Conservation (phyloP, 2,797 vertebrate genomes). For the Poecilia velifera region DNA sequence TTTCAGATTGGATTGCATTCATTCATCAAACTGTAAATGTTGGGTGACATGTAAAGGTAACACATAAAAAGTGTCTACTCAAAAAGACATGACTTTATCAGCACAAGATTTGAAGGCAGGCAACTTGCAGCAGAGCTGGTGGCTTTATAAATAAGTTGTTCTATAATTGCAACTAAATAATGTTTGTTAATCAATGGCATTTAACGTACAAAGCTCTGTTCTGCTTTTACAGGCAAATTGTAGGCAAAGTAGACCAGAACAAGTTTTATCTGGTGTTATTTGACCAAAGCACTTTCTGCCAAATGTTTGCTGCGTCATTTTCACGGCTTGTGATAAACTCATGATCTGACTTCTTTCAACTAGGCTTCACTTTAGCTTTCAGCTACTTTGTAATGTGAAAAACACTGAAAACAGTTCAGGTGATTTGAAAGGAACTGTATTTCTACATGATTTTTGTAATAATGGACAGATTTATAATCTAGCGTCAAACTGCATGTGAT, state of each 20-base stretch:
- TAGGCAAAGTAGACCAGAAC: neutral
- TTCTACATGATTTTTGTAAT: neutral
- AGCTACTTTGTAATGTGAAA: no score
- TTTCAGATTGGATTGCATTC: conserved; percentile 30
- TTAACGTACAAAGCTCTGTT: neutral
- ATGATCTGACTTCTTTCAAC: neutral
- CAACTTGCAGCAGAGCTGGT: neutral
- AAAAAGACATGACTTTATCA: neutral
- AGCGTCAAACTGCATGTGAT: neutral
- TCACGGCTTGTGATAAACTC: neutral
- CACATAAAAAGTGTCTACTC: neutral
- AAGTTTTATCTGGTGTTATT: neutral
- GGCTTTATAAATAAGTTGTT: neutral
- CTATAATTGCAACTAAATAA: neutral
- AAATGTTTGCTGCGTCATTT: no score
- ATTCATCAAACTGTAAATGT: conserved; percentile 19
- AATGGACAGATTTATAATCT: neutral
- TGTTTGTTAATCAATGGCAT: neutral
- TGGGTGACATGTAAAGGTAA: conserved; percentile 10
- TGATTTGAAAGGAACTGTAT: neutral
- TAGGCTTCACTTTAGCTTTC: neutral
- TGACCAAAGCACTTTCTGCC: neutral
- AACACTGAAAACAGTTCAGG: neutral
- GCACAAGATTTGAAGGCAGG: neutral
- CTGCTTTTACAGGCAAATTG: neutral